Percentiles rank a stretch among this genome's conserved stretches.
phyloP scores from a whole-genome alignment of 2,797 vertebrate species.

The Anomalospiza imberbis region DNA sequence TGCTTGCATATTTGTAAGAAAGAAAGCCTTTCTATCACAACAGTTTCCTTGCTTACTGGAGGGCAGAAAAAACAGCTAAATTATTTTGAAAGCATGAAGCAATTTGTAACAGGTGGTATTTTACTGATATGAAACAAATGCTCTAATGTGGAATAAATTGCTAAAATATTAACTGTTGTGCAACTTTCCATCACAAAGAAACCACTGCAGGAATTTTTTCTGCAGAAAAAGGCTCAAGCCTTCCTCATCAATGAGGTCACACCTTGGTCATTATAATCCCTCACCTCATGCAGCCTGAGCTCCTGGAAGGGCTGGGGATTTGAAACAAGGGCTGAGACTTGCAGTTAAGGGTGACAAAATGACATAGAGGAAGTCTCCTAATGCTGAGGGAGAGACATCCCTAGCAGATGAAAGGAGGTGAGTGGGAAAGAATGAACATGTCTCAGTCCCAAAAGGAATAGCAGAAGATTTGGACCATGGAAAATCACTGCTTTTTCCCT shows the following conservation, averaged over 20 bases:
- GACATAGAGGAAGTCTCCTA: background rate
- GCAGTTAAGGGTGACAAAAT: background rate
- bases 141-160: background rate
- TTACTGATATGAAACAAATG: background rate
- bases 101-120: conserved; percentile 24
- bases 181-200: background rate
- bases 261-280: background rate
- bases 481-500: background rate
- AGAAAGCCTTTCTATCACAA: background rate
- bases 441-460: background rate
- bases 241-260: background rate
- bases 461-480: background rate
- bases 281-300: background rate
- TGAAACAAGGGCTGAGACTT: background rate
- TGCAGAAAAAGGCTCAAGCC: background rate
- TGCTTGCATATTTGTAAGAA: conserved; percentile 5
- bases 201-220: background rate
- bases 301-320: background rate
- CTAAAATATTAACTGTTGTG: background rate
- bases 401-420: background rate
- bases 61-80: background rate
- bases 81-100: conserved; percentile 11
- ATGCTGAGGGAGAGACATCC: background rate
- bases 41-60: conserved; percentile 19
- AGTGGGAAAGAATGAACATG: background rate